Conservation (phyloP, 2,888 invertebrate species). For the Drosophila nigricruria region DNA sequence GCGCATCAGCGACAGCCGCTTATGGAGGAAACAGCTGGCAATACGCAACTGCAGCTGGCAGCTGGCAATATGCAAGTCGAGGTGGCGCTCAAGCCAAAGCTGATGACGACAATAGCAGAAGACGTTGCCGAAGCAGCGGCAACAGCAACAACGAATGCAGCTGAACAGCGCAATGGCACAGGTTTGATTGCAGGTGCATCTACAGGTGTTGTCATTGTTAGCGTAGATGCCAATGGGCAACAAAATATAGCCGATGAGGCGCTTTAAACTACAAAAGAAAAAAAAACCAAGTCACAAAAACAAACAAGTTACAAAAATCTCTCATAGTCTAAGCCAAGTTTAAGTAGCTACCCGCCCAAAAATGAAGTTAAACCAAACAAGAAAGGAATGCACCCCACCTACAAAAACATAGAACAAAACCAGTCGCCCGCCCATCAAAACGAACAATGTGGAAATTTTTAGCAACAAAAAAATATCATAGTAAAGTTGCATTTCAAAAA, state of each 20-base stretch:
- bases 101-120: slow-evolving; percentile 68
- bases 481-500: slow-evolving; percentile 15
- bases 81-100: slow-evolving; percentile 34
- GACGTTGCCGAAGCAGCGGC: slow-evolving; percentile 53
- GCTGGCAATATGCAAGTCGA: slow-evolving; percentile 26
- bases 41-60: slow-evolving; percentile 45
- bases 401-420: not conserved
- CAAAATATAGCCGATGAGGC: slow-evolving; percentile 82
- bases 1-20: slow-evolving; percentile 83
- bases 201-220: slow-evolving; percentile 67
- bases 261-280: slow-evolving; percentile 63
- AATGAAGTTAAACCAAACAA: slow-evolving; percentile 49
- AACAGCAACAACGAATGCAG: slow-evolving; percentile 29
- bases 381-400: slow-evolving; percentile 43
- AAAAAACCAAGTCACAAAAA: slow-evolving; percentile 29
- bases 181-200: slow-evolving; percentile 27
- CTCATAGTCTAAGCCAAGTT: slow-evolving; percentile 68
- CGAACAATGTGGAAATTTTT: slow-evolving; percentile 10
- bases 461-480: slow-evolving; percentile 14
- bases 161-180: slow-evolving; percentile 42
- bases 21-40: slow-evolving; percentile 77
- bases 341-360: slow-evolving; percentile 35
- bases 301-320: slow-evolving; percentile 16
- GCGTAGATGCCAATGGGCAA: slow-evolving; percentile 68
- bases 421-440: slow-evolving; percentile 7